Conservation (phyloP, 1,140 invertebrate species). For the Bilobella aurantiaca region DNA sequence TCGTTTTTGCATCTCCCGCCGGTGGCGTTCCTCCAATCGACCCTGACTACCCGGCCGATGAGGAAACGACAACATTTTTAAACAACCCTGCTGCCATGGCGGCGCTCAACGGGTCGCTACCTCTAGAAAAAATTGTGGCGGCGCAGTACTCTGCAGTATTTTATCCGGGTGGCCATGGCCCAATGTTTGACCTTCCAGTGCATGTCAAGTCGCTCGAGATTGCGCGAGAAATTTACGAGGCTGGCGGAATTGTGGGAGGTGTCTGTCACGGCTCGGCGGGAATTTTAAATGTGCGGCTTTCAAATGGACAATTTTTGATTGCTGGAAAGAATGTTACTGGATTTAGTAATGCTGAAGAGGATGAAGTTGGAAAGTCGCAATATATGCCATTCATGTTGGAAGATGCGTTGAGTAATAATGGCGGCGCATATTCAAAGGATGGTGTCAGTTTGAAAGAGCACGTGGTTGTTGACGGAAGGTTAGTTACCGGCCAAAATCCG, state of each 20-base stretch:
- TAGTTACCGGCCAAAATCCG: conserved; percentile 15
- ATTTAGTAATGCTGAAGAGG: conserved; percentile 12
- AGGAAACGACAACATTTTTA: conserved; percentile 4
- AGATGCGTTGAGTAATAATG: neutral
- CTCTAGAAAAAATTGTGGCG: neutral
- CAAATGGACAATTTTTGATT: conserved; percentile 3
- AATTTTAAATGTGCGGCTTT: conserved; percentile 2
- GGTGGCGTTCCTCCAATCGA: conserved; percentile 12
- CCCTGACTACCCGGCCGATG: conserved; percentile 1
- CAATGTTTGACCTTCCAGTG: conserved; percentile 10
- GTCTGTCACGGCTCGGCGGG: conserved; percentile 11
- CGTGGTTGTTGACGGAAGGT: conserved; percentile 9
- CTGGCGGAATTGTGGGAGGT: neutral
- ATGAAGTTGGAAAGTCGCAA: neutral
- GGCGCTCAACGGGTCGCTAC: neutral
- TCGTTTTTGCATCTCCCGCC: conserved; percentile 7
- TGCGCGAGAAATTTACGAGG: conserved; percentile 9
- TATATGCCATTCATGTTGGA: conserved; percentile 14
- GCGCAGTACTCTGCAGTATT: conserved; percentile 5
- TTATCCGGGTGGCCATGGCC: conserved; percentile 13
- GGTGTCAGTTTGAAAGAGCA: neutral
- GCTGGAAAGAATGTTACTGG: conserved; percentile 2
- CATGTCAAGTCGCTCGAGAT: neutral
- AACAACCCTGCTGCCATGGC: neutral
- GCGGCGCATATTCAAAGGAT: neutral